Conservation (phyloP, 2,113 vertebrate genomes). For the Charina bottae region DNA sequence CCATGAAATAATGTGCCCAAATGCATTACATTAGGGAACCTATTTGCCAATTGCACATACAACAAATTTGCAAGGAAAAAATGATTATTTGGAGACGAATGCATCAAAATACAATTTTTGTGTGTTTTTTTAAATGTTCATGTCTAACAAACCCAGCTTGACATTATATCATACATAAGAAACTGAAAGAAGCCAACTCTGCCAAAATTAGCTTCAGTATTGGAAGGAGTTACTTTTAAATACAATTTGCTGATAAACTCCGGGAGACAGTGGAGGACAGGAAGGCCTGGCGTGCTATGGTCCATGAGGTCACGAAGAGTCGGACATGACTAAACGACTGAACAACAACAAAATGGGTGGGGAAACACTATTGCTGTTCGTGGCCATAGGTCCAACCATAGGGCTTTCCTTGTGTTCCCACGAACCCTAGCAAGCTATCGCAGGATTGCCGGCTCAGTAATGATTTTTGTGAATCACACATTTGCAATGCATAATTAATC, state of each 20-base stretch:
- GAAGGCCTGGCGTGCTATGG: too few species aligned
- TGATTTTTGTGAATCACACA: not conserved
- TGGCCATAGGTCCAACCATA: not conserved
- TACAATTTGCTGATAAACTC: not conserved
- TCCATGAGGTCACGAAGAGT: too few species aligned
- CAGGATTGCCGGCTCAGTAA: not conserved
- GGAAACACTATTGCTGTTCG: not conserved
- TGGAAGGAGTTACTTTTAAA: not conserved
- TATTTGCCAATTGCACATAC: not conserved
- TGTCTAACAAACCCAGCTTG: not conserved
- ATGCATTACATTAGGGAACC: not conserved
- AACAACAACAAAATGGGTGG: too few species aligned
- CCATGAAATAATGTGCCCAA: not conserved
- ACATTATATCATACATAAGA: not conserved
- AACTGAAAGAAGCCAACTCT: not conserved
- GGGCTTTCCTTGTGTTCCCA: not conserved
- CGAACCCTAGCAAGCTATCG: not conserved
- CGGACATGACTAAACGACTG: too few species aligned
- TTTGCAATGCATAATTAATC: not conserved
- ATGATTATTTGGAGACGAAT: not conserved
- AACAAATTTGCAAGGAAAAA: not conserved
- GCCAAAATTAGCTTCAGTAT: not conserved
- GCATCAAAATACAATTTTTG: not conserved
- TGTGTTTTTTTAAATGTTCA: not conserved
- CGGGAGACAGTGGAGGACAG: too few species aligned